Evolutionary conservation across 2,888 invertebrate species (phyloP).

Genomic region (Pristionchus arcanus): DNA sequence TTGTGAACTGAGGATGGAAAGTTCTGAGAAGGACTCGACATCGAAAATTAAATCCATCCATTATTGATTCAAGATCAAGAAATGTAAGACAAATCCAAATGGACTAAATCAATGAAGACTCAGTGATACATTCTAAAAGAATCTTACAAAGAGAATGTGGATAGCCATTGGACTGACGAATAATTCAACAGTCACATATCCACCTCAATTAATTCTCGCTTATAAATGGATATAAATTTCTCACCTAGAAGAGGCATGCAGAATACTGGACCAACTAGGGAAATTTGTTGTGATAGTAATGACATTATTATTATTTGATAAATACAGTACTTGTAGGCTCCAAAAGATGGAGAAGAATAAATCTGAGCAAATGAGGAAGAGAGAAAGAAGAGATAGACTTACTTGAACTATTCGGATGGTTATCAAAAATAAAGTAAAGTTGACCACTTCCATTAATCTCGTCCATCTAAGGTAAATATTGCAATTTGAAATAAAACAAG

Average conservation of each 20-base stretch:
- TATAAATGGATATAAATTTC: background rate
- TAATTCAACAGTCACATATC: background rate
- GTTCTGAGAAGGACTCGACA: background rate
- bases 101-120: background rate
- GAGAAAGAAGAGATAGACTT: background rate
- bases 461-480: background rate
- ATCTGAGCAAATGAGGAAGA: background rate
- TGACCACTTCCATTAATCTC: background rate
- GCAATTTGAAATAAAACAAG: background rate
- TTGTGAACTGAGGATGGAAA: background rate
- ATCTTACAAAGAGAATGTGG: background rate
- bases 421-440: background rate
- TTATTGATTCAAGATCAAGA: background rate
- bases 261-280: background rate
- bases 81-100: background rate
- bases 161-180: background rate
- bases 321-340: background rate
- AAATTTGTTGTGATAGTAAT: background rate
- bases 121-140: background rate
- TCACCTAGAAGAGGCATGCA: background rate
- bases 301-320: background rate
- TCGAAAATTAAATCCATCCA: constrained; percentile 13
- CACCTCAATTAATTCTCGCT: background rate
- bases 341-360: background rate
- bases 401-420: background rate